Percentiles rank a stretch among this genome's conserved stretches.
Evolutionary conservation across 2,888 invertebrate species (phyloP).

Genomic region (Pterostichus niger): DNA sequence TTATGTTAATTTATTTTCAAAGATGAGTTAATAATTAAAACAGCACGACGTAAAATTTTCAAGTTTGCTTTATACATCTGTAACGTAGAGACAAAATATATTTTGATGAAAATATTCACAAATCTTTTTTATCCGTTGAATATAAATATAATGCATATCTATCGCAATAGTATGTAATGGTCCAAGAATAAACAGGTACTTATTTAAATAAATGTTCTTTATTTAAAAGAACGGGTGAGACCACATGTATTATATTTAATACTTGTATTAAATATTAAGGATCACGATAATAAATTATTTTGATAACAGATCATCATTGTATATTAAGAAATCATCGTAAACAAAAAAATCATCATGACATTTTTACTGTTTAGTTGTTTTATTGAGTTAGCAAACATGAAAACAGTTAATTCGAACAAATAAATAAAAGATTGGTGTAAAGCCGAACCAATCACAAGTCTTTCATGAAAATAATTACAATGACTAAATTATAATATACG

Average conservation of each 20-base stretch:
- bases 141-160: conserved; percentile 63
- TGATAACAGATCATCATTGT: conserved; percentile 54
- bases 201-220: conserved; percentile 56
- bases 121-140: conserved; percentile 53
- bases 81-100: conserved; percentile 53
- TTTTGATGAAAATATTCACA: conserved; percentile 42
- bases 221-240: conserved; percentile 54
- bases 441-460: conserved; percentile 38
- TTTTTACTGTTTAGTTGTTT: conserved; percentile 39
- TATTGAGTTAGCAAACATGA: conserved; percentile 23
- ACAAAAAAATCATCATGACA: conserved; percentile 25
- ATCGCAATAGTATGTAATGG: conserved; percentile 64
- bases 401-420: conserved; percentile 49
- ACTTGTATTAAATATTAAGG: conserved; percentile 61
- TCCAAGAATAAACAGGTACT: conserved; percentile 63
- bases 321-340: conserved; percentile 52
- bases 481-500: conserved; percentile 74
- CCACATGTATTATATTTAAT: conserved; percentile 59
- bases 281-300: conserved; percentile 63
- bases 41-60: conserved; percentile 21
- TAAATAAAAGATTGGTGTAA: conserved; percentile 32
- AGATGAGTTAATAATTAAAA: conserved; percentile 31
- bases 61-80: conserved; percentile 40
- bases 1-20: conserved; percentile 54
- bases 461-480: conserved; percentile 63